A percentile compares a stretch with the other conserved stretches of the same genome.
Conservation (phyloP, 1,140 invertebrate genomes). For the Platorchestia sp. region DNA sequence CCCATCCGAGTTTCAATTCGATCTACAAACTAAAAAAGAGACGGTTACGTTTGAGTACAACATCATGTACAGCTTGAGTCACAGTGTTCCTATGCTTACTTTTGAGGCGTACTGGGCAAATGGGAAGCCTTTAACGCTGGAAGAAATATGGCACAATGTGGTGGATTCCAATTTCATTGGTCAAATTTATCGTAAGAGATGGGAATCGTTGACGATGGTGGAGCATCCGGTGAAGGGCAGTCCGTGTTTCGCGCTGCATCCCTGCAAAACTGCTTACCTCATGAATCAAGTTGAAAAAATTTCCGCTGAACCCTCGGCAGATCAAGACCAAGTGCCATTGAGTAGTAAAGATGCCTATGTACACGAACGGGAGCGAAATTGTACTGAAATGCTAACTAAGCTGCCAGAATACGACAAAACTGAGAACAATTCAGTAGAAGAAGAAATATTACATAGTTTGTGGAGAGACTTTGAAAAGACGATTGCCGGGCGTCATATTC, state of each 20-base stretch:
- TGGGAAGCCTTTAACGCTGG: not conserved
- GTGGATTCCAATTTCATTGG: not conserved
- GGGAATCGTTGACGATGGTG: not conserved
- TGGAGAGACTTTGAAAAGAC: too few species aligned
- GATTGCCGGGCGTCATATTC: too few species aligned
- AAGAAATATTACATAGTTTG: not conserved
- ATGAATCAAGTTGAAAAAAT: not conserved
- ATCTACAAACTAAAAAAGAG: not conserved
- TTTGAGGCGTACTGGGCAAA: not conserved
- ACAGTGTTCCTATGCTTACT: not conserved
- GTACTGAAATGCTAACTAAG: too few species aligned
- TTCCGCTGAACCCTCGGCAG: not conserved
- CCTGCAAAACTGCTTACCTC: not conserved
- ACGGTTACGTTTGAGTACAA: slow-evolving; percentile 7
- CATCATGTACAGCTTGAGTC: not conserved
- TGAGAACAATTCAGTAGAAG: not conserved
- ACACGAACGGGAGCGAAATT: too few species aligned
- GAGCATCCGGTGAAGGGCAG: not conserved
- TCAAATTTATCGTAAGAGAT: not conserved
- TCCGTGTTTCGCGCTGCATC: slow-evolving; percentile 15
- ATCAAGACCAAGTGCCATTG: not conserved
- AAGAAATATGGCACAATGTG: not conserved
- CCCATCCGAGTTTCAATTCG: not conserved
- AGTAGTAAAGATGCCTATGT: too few species aligned
- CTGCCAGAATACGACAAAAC: not conserved